A percentile compares a stretch with the other conserved stretches of the same genome.
Conservation (phyloP, 2,888 invertebrate species). For the Cheilosia urbana region DNA sequence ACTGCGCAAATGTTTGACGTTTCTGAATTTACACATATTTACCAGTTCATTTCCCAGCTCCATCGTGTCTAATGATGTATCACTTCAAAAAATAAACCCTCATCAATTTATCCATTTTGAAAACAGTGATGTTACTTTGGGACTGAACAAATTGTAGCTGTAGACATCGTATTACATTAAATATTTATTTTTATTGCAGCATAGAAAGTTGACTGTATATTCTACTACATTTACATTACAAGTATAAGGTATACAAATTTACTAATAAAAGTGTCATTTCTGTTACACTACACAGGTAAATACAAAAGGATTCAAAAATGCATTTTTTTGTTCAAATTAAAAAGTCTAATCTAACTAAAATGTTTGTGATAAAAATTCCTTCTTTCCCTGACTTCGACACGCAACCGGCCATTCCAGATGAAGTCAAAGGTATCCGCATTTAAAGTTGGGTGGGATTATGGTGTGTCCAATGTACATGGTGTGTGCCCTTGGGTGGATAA, state of each 20-base stretch:
- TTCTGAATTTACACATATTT: too few species aligned
- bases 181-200: constrained; percentile 38
- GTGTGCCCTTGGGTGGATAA: constrained; percentile 24
- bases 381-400: constrained; percentile 1
- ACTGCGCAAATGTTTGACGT: too few species aligned
- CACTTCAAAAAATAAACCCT: too few species aligned
- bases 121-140: too few species aligned
- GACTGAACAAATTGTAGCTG: too few species aligned
- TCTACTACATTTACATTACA: constrained; percentile 41
- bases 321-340: neutral
- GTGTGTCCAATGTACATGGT: constrained; percentile 32
- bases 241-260: constrained; percentile 39
- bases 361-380: neutral
- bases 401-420: constrained; percentile 15
- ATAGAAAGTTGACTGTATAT: constrained; percentile 54
- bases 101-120: too few species aligned
- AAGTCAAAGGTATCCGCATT: constrained; percentile 8
- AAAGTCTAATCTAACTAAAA: constrained; percentile 4
- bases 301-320: neutral
- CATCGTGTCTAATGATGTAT: too few species aligned
- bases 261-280: constrained; percentile 26
- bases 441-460: constrained; percentile 27
- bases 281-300: neutral
- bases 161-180: neutral
- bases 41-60: too few species aligned